These are phyloP conservation scores for Sebastes glaucus DNA, from an alignment of 2,797 vertebrate species.

Conservation along the genomic window DNA sequence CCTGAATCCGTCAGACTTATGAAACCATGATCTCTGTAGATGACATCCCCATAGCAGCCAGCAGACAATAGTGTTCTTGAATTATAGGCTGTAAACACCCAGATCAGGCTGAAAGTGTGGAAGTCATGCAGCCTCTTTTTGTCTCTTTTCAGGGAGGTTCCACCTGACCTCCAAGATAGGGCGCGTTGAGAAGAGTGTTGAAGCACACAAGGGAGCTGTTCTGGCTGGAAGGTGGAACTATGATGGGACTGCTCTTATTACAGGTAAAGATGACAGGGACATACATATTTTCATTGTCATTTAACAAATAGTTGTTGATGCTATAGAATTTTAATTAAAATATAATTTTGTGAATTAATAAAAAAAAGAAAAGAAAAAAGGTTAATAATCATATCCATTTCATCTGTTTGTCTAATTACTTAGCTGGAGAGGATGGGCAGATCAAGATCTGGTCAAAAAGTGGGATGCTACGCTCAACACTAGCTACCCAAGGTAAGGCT, in stretches of 20 bases:
- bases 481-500: constrained; percentile 92
- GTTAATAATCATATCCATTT: background rate
- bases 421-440: constrained; percentile 96
- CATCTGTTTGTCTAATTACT: constrained; percentile 30
- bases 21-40: background rate
- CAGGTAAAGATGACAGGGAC: constrained; percentile 80
- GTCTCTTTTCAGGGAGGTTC: constrained; percentile 89
- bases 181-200: constrained; percentile 94
- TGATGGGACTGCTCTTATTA: constrained; percentile 94
- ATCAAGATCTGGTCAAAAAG: constrained; percentile 99
- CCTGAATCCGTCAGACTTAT: constrained; percentile 3
- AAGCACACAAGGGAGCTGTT: constrained; percentile 94
- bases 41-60: background rate
- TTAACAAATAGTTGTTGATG: background rate
- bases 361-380: background rate
- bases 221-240: constrained; percentile 95
- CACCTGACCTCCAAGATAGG: constrained; percentile 92
- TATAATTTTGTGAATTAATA: background rate
- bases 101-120: background rate
- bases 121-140: background rate
- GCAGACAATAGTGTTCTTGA: background rate
- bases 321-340: background rate
- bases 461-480: constrained; percentile 96
- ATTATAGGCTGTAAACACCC: background rate
- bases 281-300: background rate